Conservation (phyloP, 2,113 vertebrate genomes). For the Suncus etruscus region DNA sequence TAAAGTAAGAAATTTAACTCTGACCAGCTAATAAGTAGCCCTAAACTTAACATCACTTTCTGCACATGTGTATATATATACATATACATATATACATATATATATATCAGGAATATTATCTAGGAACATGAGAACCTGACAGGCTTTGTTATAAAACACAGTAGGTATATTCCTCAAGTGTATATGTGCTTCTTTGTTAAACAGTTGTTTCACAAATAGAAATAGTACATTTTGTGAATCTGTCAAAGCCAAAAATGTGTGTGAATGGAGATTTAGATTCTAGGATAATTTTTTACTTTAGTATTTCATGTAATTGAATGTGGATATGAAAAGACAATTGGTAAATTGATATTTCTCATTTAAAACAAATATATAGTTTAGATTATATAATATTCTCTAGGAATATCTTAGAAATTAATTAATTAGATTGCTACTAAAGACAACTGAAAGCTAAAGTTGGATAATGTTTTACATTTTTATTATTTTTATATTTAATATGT, state of each 20-base stretch:
- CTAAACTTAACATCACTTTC: slow-evolving; percentile 1
- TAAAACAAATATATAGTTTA: slow-evolving; percentile 58
- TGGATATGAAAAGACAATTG: slow-evolving; percentile 68
- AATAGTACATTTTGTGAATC: slow-evolving; percentile 5
- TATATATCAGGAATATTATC: neutral
- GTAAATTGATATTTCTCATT: slow-evolving; percentile 65
- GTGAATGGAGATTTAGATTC: slow-evolving; percentile 70
- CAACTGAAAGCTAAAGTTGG: slow-evolving; percentile 50
- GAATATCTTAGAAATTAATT: slow-evolving; percentile 67
- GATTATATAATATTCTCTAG: slow-evolving; percentile 45
- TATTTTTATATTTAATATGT: slow-evolving; percentile 70
- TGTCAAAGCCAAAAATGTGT: slow-evolving; percentile 60
- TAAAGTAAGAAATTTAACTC: neutral
- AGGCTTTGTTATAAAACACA: slow-evolving; percentile 15
- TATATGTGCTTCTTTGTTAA: slow-evolving; percentile 30
- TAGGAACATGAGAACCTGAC: neutral
- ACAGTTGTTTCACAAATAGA: slow-evolving; percentile 62
- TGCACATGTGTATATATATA: neutral
- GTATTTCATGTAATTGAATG: slow-evolving; percentile 78
- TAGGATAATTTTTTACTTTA: slow-evolving; percentile 72
- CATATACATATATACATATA: too few relatives aligned
- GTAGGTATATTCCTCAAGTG: neutral
- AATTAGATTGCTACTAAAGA: slow-evolving; percentile 60
- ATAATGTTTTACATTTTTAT: slow-evolving; percentile 66
- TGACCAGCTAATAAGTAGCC: slow-evolving; percentile 32